phyloP scores from a whole-genome alignment of 2,888 invertebrate species.

The Rhopalosiphum nymphaeae region DNA sequence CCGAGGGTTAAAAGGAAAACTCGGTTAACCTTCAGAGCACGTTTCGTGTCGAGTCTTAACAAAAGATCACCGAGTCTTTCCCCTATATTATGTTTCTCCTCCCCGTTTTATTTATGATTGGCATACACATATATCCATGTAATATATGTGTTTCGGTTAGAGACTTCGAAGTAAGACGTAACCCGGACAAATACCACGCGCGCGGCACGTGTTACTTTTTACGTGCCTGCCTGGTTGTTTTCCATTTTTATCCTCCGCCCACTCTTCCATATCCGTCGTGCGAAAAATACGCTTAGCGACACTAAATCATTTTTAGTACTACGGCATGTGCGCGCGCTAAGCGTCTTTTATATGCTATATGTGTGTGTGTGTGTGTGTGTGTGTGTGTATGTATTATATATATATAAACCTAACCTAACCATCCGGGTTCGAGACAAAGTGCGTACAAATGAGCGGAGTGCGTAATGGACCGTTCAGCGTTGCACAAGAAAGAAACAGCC shows the following conservation, averaged over 20 bases:
- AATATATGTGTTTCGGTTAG: conserved; percentile 56
- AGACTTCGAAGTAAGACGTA: conserved; percentile 55
- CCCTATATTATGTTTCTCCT: conserved; percentile 40
- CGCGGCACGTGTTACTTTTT: conserved; percentile 54
- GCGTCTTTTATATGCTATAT: background rate
- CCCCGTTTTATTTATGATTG: conserved; percentile 57
- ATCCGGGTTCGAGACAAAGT: background rate
- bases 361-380: no score
- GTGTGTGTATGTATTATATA: background rate
- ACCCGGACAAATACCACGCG: conserved; percentile 48
- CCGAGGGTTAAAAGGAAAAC: conserved; percentile 60
- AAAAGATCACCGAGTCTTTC: conserved; percentile 51
- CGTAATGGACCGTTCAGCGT: conserved; percentile 43
- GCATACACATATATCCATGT: conserved; percentile 50
- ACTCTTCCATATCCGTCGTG: background rate
- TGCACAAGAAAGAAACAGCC: background rate
- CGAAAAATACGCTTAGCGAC: conserved; percentile 33
- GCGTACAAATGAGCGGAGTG: conserved; percentile 37
- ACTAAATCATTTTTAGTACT: conserved; percentile 59
- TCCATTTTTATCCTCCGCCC: background rate
- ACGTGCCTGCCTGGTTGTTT: conserved; percentile 13
- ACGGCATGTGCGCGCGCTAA: conserved; percentile 31
- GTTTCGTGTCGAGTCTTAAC: conserved; percentile 53
- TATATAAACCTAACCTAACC: background rate
- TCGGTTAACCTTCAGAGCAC: conserved; percentile 63